Base-by-base conservation (phyloP, 2,888 invertebrate genomes). In the Hirtodrosophila histrioides region DNA sequence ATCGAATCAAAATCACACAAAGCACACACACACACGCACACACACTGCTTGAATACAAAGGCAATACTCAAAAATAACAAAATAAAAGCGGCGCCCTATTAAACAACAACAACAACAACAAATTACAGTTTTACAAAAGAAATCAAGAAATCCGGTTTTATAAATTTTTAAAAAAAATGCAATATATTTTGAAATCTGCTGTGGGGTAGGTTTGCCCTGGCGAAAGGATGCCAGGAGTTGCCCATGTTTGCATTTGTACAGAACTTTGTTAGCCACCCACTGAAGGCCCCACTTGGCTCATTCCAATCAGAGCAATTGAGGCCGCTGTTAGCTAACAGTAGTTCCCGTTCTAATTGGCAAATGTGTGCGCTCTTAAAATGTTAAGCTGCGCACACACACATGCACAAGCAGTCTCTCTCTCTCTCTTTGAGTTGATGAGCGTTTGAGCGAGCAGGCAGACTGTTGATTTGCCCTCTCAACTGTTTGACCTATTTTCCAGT, bases 401-500 rank as follows among this genome's bases (percentile, higher is more conserved):
- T 33, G 37, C 17, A 23, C 33, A 36, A 27, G 6, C 36, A 33
- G 17, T 17, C 17, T 17, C 17, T 82, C 82, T 69, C 56, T 17
- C 17, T 17, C 17, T 82, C 82, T 69, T 58, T 61, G 48, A 9
- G 4, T 7, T 40, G 17, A 17, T 17, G 17, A 17, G 17, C 17
- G 36, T 64, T 63, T 68, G 75, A 84, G 70, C 51, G 75, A 68
- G 75, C 51, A 43, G 24, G 60, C 66, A 40, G 55, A 27, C 23
- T 17, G 46, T 46, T 65, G 55, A 57, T 29, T 49, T 67, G 71
- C 73, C 51, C 68, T 86, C 74, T 86, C 86, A 68, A 37, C 78
- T 78, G 73, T 56, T 88, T 88, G 88, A 88, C 88, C 88, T 84
- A 88, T 86, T 88, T 89, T 88, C 74, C 86, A 83, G 78, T 79